Evolutionary conservation across 2,113 vertebrate genomes (phyloP).

Genomic region (Trematocara unimaculatum): DNA sequence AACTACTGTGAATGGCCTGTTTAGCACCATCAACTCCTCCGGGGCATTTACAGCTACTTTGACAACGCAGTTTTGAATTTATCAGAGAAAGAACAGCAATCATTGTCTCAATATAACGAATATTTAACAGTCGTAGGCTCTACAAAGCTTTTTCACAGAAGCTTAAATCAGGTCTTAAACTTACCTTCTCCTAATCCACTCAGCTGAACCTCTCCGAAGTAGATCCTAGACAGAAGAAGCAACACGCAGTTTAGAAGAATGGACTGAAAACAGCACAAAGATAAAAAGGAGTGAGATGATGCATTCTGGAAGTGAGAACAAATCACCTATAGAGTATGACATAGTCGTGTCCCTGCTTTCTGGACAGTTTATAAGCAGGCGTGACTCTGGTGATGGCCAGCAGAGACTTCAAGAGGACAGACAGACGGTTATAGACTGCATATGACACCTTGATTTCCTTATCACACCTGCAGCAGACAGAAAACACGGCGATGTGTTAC

Average conservation of each 20-base stretch:
- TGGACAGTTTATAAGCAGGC: slow-evolving; percentile 93
- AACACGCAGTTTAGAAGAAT: neutral
- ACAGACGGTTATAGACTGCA: slow-evolving; percentile 97
- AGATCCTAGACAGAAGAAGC: slow-evolving; percentile 79
- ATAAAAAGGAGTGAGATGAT: neutral
- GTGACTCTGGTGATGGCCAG: slow-evolving; percentile 97
- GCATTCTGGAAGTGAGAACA: neutral
- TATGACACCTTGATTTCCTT: slow-evolving; percentile 99
- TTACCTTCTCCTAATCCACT: slow-evolving; percentile 95
- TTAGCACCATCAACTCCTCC: fast-evolving
- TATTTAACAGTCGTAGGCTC: neutral
- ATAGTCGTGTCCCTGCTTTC: slow-evolving; percentile 97
- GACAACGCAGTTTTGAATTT: neutral
- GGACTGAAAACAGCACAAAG: neutral
- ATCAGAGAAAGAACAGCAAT: neutral
- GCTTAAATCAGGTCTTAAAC: neutral
- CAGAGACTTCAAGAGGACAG: slow-evolving; percentile 93
- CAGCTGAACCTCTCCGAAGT: slow-evolving; percentile 98
- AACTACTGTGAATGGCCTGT: neutral
- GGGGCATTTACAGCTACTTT: neutral
- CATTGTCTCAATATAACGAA: neutral
- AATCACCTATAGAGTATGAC: slow-evolving; percentile 96
- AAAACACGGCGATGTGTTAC: neutral
- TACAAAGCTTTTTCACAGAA: neutral
- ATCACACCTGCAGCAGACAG: slow-evolving; percentile 80